phyloP scores from a whole-genome alignment of 2,888 invertebrate species.

The Phortica magna region DNA sequence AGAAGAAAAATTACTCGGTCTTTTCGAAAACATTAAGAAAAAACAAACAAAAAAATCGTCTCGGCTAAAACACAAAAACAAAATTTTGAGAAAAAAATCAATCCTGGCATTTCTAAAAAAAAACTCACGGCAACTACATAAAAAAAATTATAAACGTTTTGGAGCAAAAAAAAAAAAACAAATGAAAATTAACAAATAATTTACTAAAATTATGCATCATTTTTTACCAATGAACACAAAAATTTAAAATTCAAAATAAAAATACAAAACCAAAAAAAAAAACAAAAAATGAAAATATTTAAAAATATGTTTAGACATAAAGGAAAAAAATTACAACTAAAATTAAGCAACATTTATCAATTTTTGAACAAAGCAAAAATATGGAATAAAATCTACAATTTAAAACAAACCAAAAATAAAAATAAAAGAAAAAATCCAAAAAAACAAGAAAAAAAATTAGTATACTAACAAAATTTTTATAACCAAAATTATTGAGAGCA shows the following conservation, averaged over 20 bases:
- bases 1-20: slow-evolving; percentile 30
- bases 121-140: slow-evolving; percentile 60
- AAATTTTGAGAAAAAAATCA: slow-evolving; percentile 45
- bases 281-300: slow-evolving; percentile 47
- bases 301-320: slow-evolving; percentile 64
- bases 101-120: slow-evolving; percentile 59
- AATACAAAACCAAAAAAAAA: slow-evolving; percentile 41
- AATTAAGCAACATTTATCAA: slow-evolving; percentile 47
- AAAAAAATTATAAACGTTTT: slow-evolving; percentile 64
- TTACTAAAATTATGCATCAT: slow-evolving; percentile 71
- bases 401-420: slow-evolving; percentile 6
- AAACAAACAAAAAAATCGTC: slow-evolving; percentile 33
- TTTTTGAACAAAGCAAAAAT: slow-evolving; percentile 47
- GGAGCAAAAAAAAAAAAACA: slow-evolving; percentile 64
- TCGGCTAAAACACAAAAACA: slow-evolving; percentile 33
- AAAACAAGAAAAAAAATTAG: slow-evolving; percentile 35
- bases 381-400: slow-evolving; percentile 43
- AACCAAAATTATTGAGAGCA: slow-evolving; percentile 37
- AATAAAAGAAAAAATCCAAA: slow-evolving; percentile 41
- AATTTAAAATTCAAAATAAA: slow-evolving; percentile 48
- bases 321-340: slow-evolving; percentile 49
- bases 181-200: slow-evolving; percentile 49
- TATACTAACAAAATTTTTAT: slow-evolving; percentile 50
- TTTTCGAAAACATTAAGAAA: slow-evolving; percentile 31
- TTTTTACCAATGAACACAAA: slow-evolving; percentile 57